Evolutionary conservation across 2,888 invertebrate species (phyloP), one percentile per base, ranked within the genome.

Genomic region (Suillia variegata): DNA sequence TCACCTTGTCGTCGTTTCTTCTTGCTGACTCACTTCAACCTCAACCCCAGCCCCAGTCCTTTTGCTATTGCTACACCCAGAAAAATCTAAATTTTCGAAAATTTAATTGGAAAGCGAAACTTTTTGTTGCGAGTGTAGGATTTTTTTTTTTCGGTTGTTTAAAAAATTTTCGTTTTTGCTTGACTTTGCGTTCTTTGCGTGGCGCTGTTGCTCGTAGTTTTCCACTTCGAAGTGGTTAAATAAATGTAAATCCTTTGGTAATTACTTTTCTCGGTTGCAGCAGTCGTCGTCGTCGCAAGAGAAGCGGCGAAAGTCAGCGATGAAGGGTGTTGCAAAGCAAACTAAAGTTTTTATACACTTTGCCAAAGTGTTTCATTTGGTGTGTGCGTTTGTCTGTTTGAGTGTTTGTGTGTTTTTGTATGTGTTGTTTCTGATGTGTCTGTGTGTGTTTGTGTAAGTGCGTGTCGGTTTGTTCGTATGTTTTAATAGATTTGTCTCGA

Each of bases 161-260:
- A n/a, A 4, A 13, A 8, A 38, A 38, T 13, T 38, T n/a, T 38
- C 12, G 6, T 13, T 10, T 38, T n/a, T 38, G 10, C n/a, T 38
- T 38, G 10, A 4, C 12, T 38, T 10, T 38, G 38, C 15, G 10
- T 38, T 10, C 15, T 38, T 10, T 38, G 38, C 3, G 10, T 38
- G 38, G 6, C 13, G 38, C n/a, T 31, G 31, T 49, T 47, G 55
- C 26, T 50, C 42, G 45, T 54, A 42, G 50, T 31, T 62, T 51
- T 31, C 38, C 34, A 57, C 62, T 54, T 33, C 61, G 55, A 60
- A 64, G 66, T 63, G 64, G 59, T 70, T 65, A 58, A 63, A 53
- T 64, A 67, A 70, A 70, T 66, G 62, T 57, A 59, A 62, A 62
- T 66, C 69, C 67, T 67, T 69, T 64, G 59, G 67, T 69, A 69